Evolutionary conservation across 2,113 vertebrate genomes (phyloP).

Genomic region (Myxocyprinus asiaticus): DNA sequence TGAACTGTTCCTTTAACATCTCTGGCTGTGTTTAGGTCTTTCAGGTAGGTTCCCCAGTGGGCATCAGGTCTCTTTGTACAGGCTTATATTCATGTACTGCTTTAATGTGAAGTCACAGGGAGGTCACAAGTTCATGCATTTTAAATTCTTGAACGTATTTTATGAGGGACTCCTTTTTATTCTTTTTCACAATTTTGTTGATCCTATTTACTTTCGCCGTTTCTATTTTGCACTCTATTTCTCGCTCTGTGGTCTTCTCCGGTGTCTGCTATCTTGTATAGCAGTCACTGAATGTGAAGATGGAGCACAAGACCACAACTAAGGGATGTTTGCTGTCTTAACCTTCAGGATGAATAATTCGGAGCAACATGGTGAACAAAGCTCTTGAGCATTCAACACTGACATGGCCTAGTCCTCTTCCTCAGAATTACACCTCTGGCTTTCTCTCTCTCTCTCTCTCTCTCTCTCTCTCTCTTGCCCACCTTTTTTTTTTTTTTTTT

Average conservation of each 20-base stretch:
- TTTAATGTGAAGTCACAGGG: constrained; percentile 61
- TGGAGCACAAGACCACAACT: not conserved
- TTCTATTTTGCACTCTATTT: not conserved
- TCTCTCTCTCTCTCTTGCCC: not conserved
- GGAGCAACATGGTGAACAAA: constrained; percentile 3
- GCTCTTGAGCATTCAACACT: constrained; percentile 19
- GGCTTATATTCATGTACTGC: constrained; percentile 33
- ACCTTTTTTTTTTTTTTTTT: not conserved
- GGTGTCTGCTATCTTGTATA: too few species aligned
- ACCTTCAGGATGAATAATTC: constrained; percentile 47
- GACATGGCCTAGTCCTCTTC: not conserved
- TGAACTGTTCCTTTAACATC: not conserved
- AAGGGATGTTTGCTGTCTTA: constrained; percentile 37
- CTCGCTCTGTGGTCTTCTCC: not conserved
- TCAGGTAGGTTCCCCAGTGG: not conserved
- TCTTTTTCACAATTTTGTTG: constrained; percentile 18
- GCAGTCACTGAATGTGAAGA: not conserved
- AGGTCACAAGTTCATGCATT: constrained; percentile 75
- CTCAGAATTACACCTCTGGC: too few species aligned
- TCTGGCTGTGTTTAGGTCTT: constrained; percentile 6
- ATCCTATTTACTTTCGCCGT: constrained; percentile 4
- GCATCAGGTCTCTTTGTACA: not conserved
- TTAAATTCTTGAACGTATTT: constrained; percentile 66
- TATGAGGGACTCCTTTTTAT: too few species aligned
- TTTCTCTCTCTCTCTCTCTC: constrained; percentile 9